Evolutionary conservation across 2,113 vertebrate species (phyloP), one percentile per base, ranked within the genome.

Genomic region (Seriola quinqueradiata): DNA sequence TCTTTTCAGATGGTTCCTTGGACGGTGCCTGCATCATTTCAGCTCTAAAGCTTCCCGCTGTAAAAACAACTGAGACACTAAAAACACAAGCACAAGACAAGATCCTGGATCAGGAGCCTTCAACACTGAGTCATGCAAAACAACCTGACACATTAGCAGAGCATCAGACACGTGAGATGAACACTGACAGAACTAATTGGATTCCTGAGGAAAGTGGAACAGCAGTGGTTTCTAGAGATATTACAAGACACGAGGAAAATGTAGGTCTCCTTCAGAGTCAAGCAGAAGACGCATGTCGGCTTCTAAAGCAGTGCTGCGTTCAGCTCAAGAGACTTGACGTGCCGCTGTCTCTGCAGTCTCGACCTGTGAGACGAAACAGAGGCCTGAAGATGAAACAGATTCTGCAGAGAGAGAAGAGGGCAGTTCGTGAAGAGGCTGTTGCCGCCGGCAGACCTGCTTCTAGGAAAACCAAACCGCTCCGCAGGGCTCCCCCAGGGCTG

Each of bases 331-430:
- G 77, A 79, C 25, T 85, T 8, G 70, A 85, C 1, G 1, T 6
- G 14, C 21, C 66, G 0, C 13, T 1, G 4, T 17, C 58, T 40
- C 36, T 6, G 0, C 67, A 1, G 11, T 44, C 63, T 59, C 81
- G 81, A 38, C 72, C 86, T 40, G 60, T 84, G n/a, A 86, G 91
- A 74, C n/a, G 0, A 14, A 92, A 88, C 82, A 57, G 89, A 79
- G 90, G 85, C 8, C 48, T 69, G 55, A 84, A 48, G 58, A 82
- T 91, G 91, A 80, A 92, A 28, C 61, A 5, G 70, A 28, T 89
- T 50, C 78, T 92, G 60, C 17, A 79, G 42, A 46, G 79, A 46
- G 90, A 66, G 79, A 88, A 86, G 69, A 76, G 48, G 42, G 8
- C 19, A 52, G 55, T 76, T 32, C 0, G 16, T 0, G 40, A 77